These are phyloP conservation scores for Ochropacha duplaris DNA, from an alignment of 2,888 invertebrate species.

Conservation along the genomic window DNA sequence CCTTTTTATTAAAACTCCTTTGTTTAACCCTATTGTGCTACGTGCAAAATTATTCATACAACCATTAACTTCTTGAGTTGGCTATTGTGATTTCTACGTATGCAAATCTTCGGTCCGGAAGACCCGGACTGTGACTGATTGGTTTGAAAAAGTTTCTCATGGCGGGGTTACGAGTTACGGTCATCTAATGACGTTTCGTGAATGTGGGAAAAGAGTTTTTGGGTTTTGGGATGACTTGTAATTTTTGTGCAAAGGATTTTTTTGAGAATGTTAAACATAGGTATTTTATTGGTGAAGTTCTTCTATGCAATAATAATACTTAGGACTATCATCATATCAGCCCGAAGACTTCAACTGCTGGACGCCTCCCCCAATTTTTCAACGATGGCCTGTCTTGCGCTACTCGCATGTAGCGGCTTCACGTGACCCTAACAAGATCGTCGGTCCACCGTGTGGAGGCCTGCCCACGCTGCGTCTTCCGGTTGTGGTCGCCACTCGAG, in stretches of 20 bases:
- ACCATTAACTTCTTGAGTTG: constrained; percentile 71
- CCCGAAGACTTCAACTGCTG: too few relatives aligned
- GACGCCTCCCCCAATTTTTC: too few relatives aligned
- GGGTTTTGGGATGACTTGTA: constrained; percentile 37
- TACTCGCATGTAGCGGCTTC: too few relatives aligned
- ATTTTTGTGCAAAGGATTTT: background rate
- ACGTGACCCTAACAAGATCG: too few relatives aligned
- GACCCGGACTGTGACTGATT: constrained; percentile 72
- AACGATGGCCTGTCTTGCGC: too few relatives aligned
- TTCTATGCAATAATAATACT: background rate
- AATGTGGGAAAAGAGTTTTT: constrained; percentile 44
- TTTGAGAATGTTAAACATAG: background rate
- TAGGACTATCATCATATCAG: too few relatives aligned
- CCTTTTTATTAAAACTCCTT: constrained; percentile 64
- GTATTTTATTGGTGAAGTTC: background rate
- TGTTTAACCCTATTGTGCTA: constrained; percentile 74
- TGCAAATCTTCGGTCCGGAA: constrained; percentile 63
- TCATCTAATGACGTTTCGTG: constrained; percentile 50
- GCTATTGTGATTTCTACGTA: constrained; percentile 75
- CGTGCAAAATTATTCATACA: constrained; percentile 65
- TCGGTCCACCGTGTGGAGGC: too few relatives aligned
- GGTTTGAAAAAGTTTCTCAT: constrained; percentile 57
- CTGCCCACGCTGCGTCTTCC: too few relatives aligned
- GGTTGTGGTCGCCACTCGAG: too few relatives aligned
- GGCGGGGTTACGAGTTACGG: constrained; percentile 51